Conservation (phyloP, 2,888 invertebrate genomes). For the Eristalis arbustorum region DNA sequence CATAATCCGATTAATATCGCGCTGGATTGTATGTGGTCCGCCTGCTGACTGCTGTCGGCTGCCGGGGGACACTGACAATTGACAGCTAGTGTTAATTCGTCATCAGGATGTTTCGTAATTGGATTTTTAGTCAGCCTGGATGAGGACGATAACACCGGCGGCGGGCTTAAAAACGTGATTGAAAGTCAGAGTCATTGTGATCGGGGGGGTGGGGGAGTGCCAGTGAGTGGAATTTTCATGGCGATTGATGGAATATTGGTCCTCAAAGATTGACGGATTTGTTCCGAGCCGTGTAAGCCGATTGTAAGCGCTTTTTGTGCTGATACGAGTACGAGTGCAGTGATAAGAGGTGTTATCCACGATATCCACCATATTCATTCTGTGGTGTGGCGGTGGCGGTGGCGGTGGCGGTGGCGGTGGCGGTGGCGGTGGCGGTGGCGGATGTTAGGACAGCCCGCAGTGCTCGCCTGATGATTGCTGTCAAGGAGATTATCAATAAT, state of each 20-base stretch:
- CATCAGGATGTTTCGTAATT: constrained; percentile 61
- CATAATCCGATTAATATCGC: constrained; percentile 68
- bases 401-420: too few relatives aligned
- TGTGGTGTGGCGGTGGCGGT: too few relatives aligned
- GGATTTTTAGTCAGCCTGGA: constrained; percentile 54
- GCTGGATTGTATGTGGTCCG: constrained; percentile 38
- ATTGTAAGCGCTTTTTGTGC: constrained; percentile 1
- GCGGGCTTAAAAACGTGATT: constrained; percentile 18
- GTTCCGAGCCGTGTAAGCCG: not conserved
- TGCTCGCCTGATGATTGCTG: not conserved
- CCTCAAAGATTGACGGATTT: not conserved
- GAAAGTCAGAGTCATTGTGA: constrained; percentile 20
- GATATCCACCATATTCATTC: not conserved
- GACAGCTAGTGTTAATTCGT: constrained; percentile 67
- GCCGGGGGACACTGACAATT: constrained; percentile 38
- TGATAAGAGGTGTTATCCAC: not conserved
- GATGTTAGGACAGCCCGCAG: not conserved
- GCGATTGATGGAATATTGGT: not conserved
- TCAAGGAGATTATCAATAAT: not conserved
- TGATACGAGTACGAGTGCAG: not conserved
- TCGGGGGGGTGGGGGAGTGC: too few relatives aligned
- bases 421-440: too few relatives aligned
- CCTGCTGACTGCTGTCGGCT: not conserved
- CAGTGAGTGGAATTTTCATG: not conserved
- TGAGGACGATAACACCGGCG: constrained; percentile 39